phyloP scores from a whole-genome alignment of 2,888 invertebrate genomes.

The Agriotes lineatus region DNA sequence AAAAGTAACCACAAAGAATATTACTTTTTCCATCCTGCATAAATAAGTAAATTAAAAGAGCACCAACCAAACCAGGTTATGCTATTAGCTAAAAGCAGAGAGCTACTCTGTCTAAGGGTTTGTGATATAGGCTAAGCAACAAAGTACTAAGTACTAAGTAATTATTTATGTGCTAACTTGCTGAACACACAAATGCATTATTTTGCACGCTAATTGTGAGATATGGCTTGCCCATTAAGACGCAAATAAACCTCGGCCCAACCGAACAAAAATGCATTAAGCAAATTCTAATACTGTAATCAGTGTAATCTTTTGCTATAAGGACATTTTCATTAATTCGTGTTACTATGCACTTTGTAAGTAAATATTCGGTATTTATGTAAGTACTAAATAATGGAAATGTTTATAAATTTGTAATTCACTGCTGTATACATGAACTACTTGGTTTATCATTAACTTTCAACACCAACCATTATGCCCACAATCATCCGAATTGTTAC shows the following conservation, averaged over 20 bases:
- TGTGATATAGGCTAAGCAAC: slow-evolving; percentile 55
- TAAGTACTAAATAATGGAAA: slow-evolving; percentile 1
- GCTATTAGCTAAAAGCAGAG: slow-evolving; percentile 38
- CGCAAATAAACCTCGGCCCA: neutral
- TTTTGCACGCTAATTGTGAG: neutral
- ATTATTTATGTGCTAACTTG: slow-evolving; percentile 16
- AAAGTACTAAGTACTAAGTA: slow-evolving; percentile 33
- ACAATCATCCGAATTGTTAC: neutral
- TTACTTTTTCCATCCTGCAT: too few species aligned
- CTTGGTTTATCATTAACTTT: neutral
- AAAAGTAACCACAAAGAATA: too few species aligned
- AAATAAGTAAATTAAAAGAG: slow-evolving; percentile 19
- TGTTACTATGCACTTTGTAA: neutral
- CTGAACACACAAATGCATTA: slow-evolving; percentile 1
- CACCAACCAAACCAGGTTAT: slow-evolving; percentile 35
- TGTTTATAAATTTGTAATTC: neutral
- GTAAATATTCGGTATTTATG: slow-evolving; percentile 3
- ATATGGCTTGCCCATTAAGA: neutral
- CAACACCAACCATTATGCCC: too few species aligned
- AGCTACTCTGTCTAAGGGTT: slow-evolving; percentile 49
- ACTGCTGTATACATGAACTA: neutral
- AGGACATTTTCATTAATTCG: neutral
- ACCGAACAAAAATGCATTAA: neutral
- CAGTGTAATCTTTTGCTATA: slow-evolving; percentile 1
- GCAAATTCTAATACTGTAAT: neutral